These are phyloP conservation scores for Dascillus cervinus DNA, from an alignment of 2,888 invertebrate genomes.

Conservation along the genomic window DNA sequence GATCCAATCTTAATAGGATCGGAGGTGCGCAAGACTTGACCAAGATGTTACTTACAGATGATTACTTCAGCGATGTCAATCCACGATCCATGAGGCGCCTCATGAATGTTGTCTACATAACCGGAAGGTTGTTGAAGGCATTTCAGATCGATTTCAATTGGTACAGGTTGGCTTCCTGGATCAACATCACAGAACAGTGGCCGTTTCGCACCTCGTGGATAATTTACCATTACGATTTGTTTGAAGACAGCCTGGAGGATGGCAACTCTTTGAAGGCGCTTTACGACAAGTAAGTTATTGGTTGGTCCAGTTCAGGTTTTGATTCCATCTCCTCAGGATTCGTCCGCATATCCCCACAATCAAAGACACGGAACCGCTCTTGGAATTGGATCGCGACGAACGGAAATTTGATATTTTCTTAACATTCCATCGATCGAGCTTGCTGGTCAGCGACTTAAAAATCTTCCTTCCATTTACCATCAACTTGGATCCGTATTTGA, in stretches of 20 bases:
- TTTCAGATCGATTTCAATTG: conserved; percentile 99
- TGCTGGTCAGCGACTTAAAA: conserved; percentile 81
- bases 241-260: conserved; percentile 82
- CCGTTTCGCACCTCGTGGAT: conserved; percentile 97
- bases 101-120: conserved; percentile 95
- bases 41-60: conserved; percentile 88
- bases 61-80: conserved; percentile 98
- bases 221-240: conserved; percentile 86
- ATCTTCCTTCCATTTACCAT: conserved; percentile 97
- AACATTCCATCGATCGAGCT: conserved; percentile 76
- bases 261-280: conserved; percentile 77
- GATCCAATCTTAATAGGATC: conserved; percentile 74
- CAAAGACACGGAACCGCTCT: conserved; percentile 79
- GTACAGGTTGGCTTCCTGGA: conserved; percentile 97
- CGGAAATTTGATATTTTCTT: conserved; percentile 91
- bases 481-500: conserved; percentile 94
- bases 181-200: conserved; percentile 98
- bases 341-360: conserved; percentile 73
- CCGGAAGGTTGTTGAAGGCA: conserved; percentile 92
- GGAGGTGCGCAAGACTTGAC: conserved; percentile 64
- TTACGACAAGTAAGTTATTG: conserved; percentile 77
- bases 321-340: conserved; percentile 50
- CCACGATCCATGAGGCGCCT: conserved; percentile 92
- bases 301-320: not conserved
- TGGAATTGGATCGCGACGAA: conserved; percentile 91